These are phyloP conservation scores for Polypterus senegalus DNA, from an alignment of 2,113 vertebrate species.

Conservation along the genomic window DNA sequence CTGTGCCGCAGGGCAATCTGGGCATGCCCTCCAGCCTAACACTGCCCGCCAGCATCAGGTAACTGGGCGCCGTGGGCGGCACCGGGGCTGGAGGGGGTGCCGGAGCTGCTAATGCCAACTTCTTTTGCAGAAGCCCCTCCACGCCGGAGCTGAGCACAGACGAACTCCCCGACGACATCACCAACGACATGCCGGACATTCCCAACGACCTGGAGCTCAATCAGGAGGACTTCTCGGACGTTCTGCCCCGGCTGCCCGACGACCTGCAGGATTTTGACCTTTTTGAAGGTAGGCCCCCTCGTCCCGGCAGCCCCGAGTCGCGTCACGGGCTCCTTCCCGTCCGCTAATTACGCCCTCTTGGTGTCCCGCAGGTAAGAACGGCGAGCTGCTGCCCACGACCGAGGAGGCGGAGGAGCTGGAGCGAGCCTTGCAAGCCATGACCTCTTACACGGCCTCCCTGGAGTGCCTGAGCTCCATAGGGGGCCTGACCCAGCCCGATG, in stretches of 20 bases:
- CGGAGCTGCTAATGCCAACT: conserved; percentile 7
- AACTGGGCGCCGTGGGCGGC: background rate
- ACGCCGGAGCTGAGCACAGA: conserved; percentile 91
- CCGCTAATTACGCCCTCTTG: too few relatives aligned
- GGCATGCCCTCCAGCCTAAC: conserved; percentile 86
- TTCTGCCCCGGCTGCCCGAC: conserved; percentile 83
- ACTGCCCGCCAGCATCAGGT: conserved; percentile 81
- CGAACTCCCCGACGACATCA: conserved; percentile 93
- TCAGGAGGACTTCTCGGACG: conserved; percentile 96
- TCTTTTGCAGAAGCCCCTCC: conserved; percentile 71
- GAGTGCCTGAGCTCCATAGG: conserved; percentile 94
- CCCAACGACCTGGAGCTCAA: conserved; percentile 95
- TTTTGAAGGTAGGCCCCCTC: conserved; percentile 74
- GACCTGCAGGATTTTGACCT: conserved; percentile 97
- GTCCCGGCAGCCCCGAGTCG: too few relatives aligned
- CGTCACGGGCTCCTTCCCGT: too few relatives aligned
- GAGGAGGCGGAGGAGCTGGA: conserved; percentile 97
- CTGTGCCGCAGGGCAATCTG: conserved; percentile 91
- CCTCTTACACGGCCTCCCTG: conserved; percentile 69
- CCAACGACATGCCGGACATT: conserved; percentile 97
- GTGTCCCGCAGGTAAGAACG: conserved; percentile 77
- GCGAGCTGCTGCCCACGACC: conserved; percentile 88
- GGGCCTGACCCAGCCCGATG: conserved; percentile 74
- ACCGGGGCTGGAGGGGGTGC: background rate
- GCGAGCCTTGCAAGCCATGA: conserved; percentile 88